Base-by-base conservation (phyloP, 2,888 invertebrate genomes). In the Falcaria lacertinaria region DNA sequence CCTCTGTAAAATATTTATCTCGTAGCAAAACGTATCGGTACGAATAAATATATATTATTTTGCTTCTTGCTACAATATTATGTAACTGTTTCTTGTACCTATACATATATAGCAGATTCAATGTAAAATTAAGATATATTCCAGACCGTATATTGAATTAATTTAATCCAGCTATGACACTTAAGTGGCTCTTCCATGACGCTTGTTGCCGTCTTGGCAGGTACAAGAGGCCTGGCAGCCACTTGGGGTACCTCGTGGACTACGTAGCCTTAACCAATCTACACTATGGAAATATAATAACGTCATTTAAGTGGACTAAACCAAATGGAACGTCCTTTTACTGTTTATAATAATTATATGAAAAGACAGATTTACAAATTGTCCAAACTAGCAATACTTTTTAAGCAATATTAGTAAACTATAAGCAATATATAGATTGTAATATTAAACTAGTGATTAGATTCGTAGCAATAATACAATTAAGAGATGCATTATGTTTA, bases 301-400 rank as follows among this genome's bases (percentile, higher is more conserved):
- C 15, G 15, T 34, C 17, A 7, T 7, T 6, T 41, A 17, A 40
- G 16, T 6, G 49, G 42, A 41, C 19, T 35, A 34, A 25, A 42
- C 13, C 28, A 46, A 39, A 44, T 33, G 34, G 36, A 15, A 38
- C 39, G 35, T 44, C 46, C 36, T 45, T 41, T 44, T 32, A n/a
- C 44, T 42, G 42, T 34, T 42, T 43, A 49, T 50, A 52, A 43
- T n/a, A n/a, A n/a, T n/a, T n/a, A n/a, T n/a, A n/a, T n/a, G n/a
- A 42, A 43, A 64, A 54, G 57, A 62, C 71, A 73, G 70, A 74
- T 71, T 71, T 74, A 75, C 58, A 72, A 67, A 69, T 69, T 79
- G 80, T 82, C 80, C 79, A 82, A 80, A 69, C 64, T 78, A 80
- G 74, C 68, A 77, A 72, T 75, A 73, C 50, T n/a, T n/a, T n/a